Conservation (phyloP, 2,797 vertebrate species). For the Strix occidentalis region DNA sequence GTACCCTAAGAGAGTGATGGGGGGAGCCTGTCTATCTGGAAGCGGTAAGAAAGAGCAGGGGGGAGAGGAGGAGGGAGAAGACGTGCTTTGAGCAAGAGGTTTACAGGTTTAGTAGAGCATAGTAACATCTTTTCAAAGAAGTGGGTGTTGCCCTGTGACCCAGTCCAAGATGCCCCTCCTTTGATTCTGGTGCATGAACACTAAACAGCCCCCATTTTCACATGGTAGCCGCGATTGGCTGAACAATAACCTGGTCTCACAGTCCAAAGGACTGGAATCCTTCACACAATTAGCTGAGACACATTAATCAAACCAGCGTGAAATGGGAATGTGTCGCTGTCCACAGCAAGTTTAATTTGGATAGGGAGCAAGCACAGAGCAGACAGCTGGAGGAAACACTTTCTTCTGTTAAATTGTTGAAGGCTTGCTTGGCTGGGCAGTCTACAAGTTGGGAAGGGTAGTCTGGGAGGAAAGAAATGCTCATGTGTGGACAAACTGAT, state of each 20-base stretch:
- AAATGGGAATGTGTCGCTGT: slow-evolving; percentile 67
- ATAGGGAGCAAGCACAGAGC: slow-evolving; percentile 18
- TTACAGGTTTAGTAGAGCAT: slow-evolving; percentile 82
- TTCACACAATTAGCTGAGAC: slow-evolving; percentile 82
- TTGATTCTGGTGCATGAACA: slow-evolving; percentile 74
- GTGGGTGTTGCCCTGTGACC: slow-evolving; percentile 79
- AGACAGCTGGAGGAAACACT: slow-evolving; percentile 50
- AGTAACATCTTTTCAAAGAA: slow-evolving; percentile 81
- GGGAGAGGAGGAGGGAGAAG: slow-evolving; percentile 57
- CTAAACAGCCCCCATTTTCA: slow-evolving; percentile 74
- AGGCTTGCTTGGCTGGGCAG: neutral
- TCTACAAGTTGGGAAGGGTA: neutral
- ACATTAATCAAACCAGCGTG: slow-evolving; percentile 80
- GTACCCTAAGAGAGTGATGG: slow-evolving; percentile 39
- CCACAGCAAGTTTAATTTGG: slow-evolving; percentile 52
- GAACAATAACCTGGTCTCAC: slow-evolving; percentile 78
- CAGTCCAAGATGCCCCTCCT: slow-evolving; percentile 73
- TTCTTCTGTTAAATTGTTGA: neutral
- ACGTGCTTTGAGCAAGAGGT: slow-evolving; percentile 70
- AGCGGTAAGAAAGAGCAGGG: neutral
- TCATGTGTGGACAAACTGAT: neutral
- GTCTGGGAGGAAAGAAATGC: neutral
- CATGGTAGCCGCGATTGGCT: slow-evolving; percentile 73
- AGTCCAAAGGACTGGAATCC: slow-evolving; percentile 73
- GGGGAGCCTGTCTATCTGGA: slow-evolving; percentile 61